These are phyloP conservation scores for Penaeus indicus DNA, from an alignment of 1,140 invertebrate species.

Conservation along the genomic window DNA sequence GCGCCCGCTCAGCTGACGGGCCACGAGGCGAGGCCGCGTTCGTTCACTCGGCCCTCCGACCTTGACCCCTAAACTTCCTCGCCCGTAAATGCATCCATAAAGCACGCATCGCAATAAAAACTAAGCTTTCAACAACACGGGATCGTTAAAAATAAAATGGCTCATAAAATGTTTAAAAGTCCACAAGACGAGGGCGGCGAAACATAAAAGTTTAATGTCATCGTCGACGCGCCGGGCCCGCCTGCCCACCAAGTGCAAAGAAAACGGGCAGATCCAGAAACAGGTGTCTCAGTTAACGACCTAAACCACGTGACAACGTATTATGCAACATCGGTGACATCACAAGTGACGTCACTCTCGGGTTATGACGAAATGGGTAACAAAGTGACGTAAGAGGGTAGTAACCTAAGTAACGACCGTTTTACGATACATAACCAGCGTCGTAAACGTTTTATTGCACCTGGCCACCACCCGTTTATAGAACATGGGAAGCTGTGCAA, in stretches of 20 bases:
- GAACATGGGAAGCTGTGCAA: constrained; percentile 63
- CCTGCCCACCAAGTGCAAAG: constrained; percentile 47
- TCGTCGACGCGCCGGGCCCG: constrained; percentile 18
- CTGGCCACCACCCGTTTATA: constrained; percentile 63
- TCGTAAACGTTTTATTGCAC: constrained; percentile 64
- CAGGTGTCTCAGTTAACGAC: constrained; percentile 61
- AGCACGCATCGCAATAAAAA: constrained; percentile 63
- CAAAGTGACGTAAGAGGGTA: constrained; percentile 64
- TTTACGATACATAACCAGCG: constrained; percentile 63
- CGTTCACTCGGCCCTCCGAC: constrained; percentile 19
- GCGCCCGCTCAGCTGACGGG: neutral
- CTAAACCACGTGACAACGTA: constrained; percentile 60
- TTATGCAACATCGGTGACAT: constrained; percentile 56
- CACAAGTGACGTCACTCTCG: constrained; percentile 39
- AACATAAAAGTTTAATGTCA: constrained; percentile 61
- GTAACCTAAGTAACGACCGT: constrained; percentile 63
- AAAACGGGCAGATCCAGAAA: constrained; percentile 56
- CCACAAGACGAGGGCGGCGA: constrained; percentile 46
- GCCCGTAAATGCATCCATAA: constrained; percentile 58
- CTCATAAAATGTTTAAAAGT: constrained; percentile 55
- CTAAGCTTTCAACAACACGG: constrained; percentile 58
- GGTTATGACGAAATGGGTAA: constrained; percentile 62
- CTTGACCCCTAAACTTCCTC: constrained; percentile 51
- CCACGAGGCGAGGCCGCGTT: neutral
- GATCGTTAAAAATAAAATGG: constrained; percentile 64